Evolutionary conservation across 92 coral and sea anemone genomes (phyloP), one percentile per base, ranked within the genome.

Genomic region (Phymanthus crucifer): DNA sequence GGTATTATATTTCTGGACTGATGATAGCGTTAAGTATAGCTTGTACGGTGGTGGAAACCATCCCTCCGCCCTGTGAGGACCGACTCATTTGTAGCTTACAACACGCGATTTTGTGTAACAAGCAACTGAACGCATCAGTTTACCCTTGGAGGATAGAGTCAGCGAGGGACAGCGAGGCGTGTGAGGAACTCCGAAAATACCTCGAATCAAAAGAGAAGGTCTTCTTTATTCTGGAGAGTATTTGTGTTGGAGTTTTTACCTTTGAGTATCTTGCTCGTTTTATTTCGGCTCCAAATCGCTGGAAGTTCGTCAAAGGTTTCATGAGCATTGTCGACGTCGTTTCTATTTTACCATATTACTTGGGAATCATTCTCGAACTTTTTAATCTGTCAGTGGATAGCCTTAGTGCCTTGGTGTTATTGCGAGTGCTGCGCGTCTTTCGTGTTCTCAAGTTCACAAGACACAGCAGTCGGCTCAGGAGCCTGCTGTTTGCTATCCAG

Each of bases 381-480:
- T 78, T 93, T 14, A 58, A 81, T 3, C 71, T 87, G 23, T 82
- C 85, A 58, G 83, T 91, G 36, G 91, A 87, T n/a, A 94, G 98
- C 27, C 81, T 93, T 0, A 76, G 87, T 68, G 84, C 94, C 0
- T 75, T 93, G 73, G 99, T 93, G 11, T 76, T 89, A 46, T 78
- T 93, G 72, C 90, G 97, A 36, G 89, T 94, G 1, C 65, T 96
- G 14, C 91, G 99, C 1, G 92, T 96, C 19, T 91, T 96, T 70
- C 90, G 99, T 7, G 92, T 96, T 47, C 85, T 96, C 46, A 96
- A 96, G 77, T 91, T 96, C 79, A 92, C 99, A 34, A 80, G 97
- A 38, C 94, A 91, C 54, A 94, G 98, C 13, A 78, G 92, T 48
- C 94, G 93, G 16, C 68, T 96, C 70, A 78, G 99, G 52, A 94